Conservation (phyloP, 2,113 vertebrate species). For the Lucifuga dentata region DNA sequence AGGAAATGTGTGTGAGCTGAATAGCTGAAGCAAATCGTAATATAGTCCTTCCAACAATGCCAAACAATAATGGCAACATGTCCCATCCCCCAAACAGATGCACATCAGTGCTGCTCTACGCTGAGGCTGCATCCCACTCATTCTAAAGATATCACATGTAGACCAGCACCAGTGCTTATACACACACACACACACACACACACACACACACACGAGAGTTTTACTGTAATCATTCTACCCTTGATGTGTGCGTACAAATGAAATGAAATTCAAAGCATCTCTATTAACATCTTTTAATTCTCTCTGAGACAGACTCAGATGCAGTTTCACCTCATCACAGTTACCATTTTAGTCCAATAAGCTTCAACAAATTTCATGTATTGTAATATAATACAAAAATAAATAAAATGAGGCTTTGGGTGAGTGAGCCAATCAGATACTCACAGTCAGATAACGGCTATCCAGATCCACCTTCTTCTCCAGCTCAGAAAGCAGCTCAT, state of each 20-base stretch:
- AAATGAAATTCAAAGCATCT: conserved; percentile 48
- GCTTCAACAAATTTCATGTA: conserved; percentile 1
- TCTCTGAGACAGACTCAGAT: conserved; percentile 27
- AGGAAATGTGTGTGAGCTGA: conserved; percentile 7
- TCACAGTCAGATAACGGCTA: conserved; percentile 94
- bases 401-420: not conserved
- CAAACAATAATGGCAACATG: conserved; percentile 60
- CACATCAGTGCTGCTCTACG: conserved; percentile 60
- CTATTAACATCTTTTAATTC: conserved; percentile 34
- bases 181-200: conserved; percentile 16
- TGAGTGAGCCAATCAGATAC: conserved; percentile 61
- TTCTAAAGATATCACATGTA: conserved; percentile 83
- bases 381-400: not conserved
- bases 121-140: conserved; percentile 78
- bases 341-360: conserved; percentile 16
- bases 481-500: conserved; percentile 94
- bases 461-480: conserved; percentile 99
- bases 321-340: conserved; percentile 20
- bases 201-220: conserved; percentile 15
- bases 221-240: conserved; percentile 60
- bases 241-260: conserved; percentile 35
- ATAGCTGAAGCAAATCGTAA: conserved; percentile 33
- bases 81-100: conserved; percentile 75
- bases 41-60: conserved; percentile 40
- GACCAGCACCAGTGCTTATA: conserved; percentile 58